Percentiles rank a stretch among this genome's conserved stretches.
Conservation (phyloP, 2,113 vertebrate species). For the Crocuta crocuta region DNA sequence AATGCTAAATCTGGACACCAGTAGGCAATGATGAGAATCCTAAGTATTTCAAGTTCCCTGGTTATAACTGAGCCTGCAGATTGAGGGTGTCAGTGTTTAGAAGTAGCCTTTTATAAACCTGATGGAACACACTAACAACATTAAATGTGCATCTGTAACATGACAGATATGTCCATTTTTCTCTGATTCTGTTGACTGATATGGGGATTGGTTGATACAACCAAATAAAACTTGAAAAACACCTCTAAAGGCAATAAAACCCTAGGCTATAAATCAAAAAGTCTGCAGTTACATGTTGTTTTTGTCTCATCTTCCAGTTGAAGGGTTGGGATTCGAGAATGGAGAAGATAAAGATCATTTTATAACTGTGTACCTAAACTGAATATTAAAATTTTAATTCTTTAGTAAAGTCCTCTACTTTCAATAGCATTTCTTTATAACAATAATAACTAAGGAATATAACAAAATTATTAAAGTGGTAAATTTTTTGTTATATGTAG, state of each 20-base stretch:
- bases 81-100: not conserved
- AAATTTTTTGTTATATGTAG: not conserved
- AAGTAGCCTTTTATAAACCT: not conserved
- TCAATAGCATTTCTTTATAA: not conserved
- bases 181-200: not conserved
- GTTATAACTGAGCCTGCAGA: not conserved
- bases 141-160: not conserved
- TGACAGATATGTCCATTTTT: not conserved
- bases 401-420: not conserved
- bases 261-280: not conserved
- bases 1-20: not conserved
- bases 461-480: not conserved
- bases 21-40: not conserved
- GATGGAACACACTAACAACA: not conserved
- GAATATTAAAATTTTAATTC: not conserved
- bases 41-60: constrained; percentile 4
- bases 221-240: not conserved
- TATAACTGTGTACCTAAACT: not conserved
- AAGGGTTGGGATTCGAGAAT: constrained; percentile 10
- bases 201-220: not conserved
- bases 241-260: not conserved
- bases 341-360: not conserved
- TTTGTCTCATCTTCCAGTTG: not conserved
- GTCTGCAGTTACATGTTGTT: not conserved
- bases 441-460: not conserved